Evolutionary conservation across 1,140 invertebrate genomes (phyloP).

Genomic region (Coptotermes formosanus): DNA sequence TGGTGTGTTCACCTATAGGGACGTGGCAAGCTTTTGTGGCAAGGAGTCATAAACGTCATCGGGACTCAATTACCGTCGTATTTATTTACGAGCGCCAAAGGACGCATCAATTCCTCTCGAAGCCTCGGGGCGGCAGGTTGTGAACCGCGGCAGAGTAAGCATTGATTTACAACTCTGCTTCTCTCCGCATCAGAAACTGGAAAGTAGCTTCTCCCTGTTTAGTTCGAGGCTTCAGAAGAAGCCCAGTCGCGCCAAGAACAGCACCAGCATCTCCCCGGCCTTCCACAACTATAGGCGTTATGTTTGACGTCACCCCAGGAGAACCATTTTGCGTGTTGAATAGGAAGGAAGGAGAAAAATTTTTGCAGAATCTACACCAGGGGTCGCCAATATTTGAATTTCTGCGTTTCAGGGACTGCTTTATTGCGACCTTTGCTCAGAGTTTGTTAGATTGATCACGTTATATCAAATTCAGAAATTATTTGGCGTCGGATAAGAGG

Average conservation of each 20-base stretch:
- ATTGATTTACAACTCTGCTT: neutral
- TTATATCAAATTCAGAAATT: too few relatives aligned
- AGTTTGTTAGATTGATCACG: too few relatives aligned
- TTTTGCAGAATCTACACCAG: neutral
- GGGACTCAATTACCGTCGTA: conserved; percentile 5
- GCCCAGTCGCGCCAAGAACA: neutral
- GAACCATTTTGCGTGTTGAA: neutral
- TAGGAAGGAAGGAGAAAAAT: neutral
- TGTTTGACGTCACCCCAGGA: conserved; percentile 9
- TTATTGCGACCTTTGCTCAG: too few relatives aligned
- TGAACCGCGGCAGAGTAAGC: neutral
- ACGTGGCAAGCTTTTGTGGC: neutral
- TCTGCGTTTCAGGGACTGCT: too few relatives aligned
- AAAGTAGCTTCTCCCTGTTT: neutral
- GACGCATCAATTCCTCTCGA: neutral
- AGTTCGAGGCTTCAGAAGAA: neutral
- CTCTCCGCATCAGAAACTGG: neutral
- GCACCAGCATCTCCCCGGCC: neutral
- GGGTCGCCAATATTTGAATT: neutral
- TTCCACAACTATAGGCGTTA: neutral
- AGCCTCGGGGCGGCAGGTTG: neutral
- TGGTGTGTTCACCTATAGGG: neutral
- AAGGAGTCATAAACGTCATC: conserved; percentile 6
- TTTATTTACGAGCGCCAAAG: conserved; percentile 13
- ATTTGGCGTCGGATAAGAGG: too few relatives aligned